These are phyloP conservation scores for Baryphthengus martii DNA, from an alignment of 2,113 vertebrate species.

Conservation along the genomic window DNA sequence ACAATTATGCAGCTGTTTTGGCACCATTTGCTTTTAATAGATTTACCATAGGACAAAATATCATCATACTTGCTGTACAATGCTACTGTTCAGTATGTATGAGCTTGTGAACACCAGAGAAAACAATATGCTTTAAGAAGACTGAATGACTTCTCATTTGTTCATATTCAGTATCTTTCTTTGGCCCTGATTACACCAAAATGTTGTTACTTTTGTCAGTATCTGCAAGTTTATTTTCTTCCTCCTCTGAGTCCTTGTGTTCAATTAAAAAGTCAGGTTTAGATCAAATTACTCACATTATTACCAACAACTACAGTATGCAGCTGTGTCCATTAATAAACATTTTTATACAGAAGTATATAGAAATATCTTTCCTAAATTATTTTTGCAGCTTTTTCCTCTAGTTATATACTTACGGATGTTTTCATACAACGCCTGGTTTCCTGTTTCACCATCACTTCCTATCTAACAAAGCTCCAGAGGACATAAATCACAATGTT, in stretches of 20 bases:
- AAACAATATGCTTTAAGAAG: background rate
- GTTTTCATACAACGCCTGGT: slow-evolving; percentile 47
- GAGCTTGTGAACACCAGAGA: background rate
- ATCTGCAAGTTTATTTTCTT: slow-evolving; percentile 22
- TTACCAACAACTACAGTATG: slow-evolving; percentile 47
- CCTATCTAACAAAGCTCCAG: slow-evolving; percentile 1
- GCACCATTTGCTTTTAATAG: background rate
- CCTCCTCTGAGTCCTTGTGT: background rate
- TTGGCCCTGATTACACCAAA: background rate
- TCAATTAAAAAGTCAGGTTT: slow-evolving; percentile 48
- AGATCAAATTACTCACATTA: slow-evolving; percentile 38
- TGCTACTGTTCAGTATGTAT: background rate
- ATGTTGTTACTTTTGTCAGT: background rate
- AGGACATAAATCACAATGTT: slow-evolving; percentile 32
- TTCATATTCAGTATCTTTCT: background rate
- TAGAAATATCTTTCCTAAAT: slow-evolving; percentile 19
- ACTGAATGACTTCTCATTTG: background rate
- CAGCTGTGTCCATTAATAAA: slow-evolving; percentile 44
- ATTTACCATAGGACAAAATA: background rate
- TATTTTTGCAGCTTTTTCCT: slow-evolving; percentile 51
- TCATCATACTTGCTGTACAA: background rate
- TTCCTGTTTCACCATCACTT: slow-evolving; percentile 63
- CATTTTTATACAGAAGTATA: slow-evolving; percentile 23
- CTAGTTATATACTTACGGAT: slow-evolving; percentile 7
- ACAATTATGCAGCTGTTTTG: background rate